A percentile compares a stretch with the other conserved stretches of the same genome.
Conservation (phyloP, 2,797 vertebrate genomes). For the Lutjanus campechanus region DNA sequence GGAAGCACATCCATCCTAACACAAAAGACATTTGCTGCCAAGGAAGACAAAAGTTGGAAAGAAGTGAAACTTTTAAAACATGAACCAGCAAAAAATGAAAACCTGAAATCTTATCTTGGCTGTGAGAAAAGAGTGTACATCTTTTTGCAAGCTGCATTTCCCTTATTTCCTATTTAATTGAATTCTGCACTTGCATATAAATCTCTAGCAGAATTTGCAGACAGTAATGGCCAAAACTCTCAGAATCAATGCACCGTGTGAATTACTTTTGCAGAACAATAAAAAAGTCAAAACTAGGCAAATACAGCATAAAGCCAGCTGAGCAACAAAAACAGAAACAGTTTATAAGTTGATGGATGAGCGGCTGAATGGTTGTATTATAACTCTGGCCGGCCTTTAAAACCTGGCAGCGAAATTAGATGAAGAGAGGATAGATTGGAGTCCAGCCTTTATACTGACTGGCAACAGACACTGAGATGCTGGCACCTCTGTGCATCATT, state of each 20-base stretch:
- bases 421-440: constrained; percentile 69
- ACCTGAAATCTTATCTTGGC: not conserved
- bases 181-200: constrained; percentile 34
- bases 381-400: constrained; percentile 65
- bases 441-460: constrained; percentile 66
- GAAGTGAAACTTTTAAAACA: not conserved
- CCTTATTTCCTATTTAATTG: constrained; percentile 19
- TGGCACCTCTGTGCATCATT: constrained; percentile 59
- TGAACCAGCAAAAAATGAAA: not conserved
- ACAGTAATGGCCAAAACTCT: constrained; percentile 26
- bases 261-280: constrained; percentile 49
- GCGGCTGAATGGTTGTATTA: constrained; percentile 61
- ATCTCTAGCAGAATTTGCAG: constrained; percentile 35
- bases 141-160: not conserved
- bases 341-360: constrained; percentile 68
- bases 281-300: constrained; percentile 28
- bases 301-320: constrained; percentile 24
- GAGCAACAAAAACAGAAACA: constrained; percentile 55
- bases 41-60: not conserved
- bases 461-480: constrained; percentile 57
- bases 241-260: constrained; percentile 40
- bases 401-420: constrained; percentile 70
- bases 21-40: not conserved
- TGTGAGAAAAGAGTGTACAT: constrained; percentile 2
- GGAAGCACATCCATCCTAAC: not conserved